These are phyloP conservation scores for Rynchops niger DNA, from an alignment of 2,113 vertebrate species.

Conservation along the genomic window DNA sequence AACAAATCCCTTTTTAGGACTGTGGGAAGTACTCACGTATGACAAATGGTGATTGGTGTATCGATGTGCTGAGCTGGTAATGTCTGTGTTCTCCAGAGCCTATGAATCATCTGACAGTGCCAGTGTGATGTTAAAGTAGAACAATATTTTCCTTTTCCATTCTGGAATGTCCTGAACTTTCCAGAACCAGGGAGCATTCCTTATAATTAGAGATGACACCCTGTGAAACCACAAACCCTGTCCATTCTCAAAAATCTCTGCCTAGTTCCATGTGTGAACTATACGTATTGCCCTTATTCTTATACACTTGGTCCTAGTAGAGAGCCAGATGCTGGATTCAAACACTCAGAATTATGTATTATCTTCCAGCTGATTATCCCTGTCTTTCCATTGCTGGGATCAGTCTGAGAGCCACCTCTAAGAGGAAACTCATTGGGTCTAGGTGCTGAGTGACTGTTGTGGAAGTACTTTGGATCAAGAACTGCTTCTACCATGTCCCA, in stretches of 20 bases:
- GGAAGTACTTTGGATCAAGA: not conserved
- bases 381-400: not conserved
- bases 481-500: not conserved
- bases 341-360: not conserved
- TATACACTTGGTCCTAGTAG: not conserved
- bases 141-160: constrained; percentile 35
- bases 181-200: not conserved
- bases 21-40: constrained; percentile 59
- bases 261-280: not conserved
- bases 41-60: constrained; percentile 66
- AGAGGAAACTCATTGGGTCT: not conserved
- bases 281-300: not conserved
- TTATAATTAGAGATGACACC: not conserved
- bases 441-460: not conserved
- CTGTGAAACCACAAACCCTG: not conserved
- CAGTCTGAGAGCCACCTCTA: not conserved
- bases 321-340: not conserved
- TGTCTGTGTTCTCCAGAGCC: constrained; percentile 48
- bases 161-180: not conserved
- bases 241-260: not conserved
- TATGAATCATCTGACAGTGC: constrained; percentile 51
- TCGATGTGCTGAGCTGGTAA: constrained; percentile 70
- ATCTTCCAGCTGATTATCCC: not conserved
- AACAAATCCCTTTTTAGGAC: constrained; percentile 60
- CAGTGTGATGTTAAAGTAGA: constrained; percentile 17